Evolutionary conservation across 2,888 invertebrate genomes (phyloP).

Genomic region (Acleris literana): DNA sequence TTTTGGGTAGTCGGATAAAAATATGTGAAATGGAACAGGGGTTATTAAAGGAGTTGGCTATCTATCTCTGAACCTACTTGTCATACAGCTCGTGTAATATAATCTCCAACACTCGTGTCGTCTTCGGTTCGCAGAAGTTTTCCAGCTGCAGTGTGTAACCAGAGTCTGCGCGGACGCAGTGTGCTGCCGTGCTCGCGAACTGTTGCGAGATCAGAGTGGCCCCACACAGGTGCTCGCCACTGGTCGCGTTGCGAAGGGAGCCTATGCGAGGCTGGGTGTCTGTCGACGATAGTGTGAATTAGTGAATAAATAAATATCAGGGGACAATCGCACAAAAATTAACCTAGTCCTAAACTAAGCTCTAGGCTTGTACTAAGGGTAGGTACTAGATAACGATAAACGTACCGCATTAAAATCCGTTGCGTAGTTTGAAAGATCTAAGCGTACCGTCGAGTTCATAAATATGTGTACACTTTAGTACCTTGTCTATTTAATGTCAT

Average conservation of each 20-base stretch:
- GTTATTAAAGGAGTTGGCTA: not conserved
- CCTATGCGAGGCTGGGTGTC: conserved; percentile 62
- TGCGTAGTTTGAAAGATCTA: too few relatives aligned
- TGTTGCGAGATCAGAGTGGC: conserved; percentile 58
- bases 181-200: conserved; percentile 71
- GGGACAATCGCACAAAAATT: too few relatives aligned
- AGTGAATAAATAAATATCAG: too few relatives aligned
- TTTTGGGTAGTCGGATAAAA: too few relatives aligned
- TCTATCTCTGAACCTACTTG: conserved; percentile 53
- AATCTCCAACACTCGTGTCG: conserved; percentile 55
- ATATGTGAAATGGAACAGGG: not conserved
- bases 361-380: too few relatives aligned
- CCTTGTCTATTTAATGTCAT: too few relatives aligned
- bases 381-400: too few relatives aligned
- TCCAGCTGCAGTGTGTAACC: conserved; percentile 60
- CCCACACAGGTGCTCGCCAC: conserved; percentile 65
- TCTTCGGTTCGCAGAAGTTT: conserved; percentile 60
- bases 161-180: conserved; percentile 57
- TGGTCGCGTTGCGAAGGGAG: conserved; percentile 62
- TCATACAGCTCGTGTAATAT: conserved; percentile 59
- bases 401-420: too few relatives aligned
- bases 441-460: too few relatives aligned
- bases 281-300: conserved; percentile 38
- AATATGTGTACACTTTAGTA: too few relatives aligned
- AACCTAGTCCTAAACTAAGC: too few relatives aligned